Conservation (phyloP, 2,888 invertebrate species). For the Fabriciana adippe region DNA sequence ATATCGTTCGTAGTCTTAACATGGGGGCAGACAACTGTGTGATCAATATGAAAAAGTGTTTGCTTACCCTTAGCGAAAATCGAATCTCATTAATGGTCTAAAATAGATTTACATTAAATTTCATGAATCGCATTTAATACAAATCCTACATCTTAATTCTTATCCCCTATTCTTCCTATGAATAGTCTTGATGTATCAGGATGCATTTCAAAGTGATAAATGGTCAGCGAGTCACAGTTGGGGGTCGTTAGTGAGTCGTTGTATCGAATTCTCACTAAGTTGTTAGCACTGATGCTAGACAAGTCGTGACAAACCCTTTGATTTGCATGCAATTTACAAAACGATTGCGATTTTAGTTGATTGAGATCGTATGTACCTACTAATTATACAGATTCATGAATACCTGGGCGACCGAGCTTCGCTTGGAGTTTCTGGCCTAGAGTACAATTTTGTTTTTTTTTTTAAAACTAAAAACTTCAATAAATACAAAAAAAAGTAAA, state of each 20-base stretch:
- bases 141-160: background rate
- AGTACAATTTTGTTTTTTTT: too few relatives aligned
- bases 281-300: conserved; percentile 12
- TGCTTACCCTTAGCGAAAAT: too few relatives aligned
- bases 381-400: too few relatives aligned
- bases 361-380: too few relatives aligned
- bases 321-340: background rate
- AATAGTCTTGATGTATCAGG: conserved; percentile 10
- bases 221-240: conserved; percentile 8
- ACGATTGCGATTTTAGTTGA: background rate
- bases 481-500: too few relatives aligned
- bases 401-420: too few relatives aligned
- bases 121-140: background rate
- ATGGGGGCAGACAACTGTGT: too few relatives aligned
- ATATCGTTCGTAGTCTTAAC: too few relatives aligned
- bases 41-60: too few relatives aligned
- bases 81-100: background rate
- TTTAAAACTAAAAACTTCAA: too few relatives aligned
- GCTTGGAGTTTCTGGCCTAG: too few relatives aligned
- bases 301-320: conserved; percentile 3
- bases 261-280: conserved; percentile 18
- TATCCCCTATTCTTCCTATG: background rate
- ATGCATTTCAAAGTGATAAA: conserved; percentile 21
- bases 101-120: background rate
- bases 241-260: conserved; percentile 19